Conservation (phyloP, 2,888 invertebrate genomes). For the Seira sanloemensis region DNA sequence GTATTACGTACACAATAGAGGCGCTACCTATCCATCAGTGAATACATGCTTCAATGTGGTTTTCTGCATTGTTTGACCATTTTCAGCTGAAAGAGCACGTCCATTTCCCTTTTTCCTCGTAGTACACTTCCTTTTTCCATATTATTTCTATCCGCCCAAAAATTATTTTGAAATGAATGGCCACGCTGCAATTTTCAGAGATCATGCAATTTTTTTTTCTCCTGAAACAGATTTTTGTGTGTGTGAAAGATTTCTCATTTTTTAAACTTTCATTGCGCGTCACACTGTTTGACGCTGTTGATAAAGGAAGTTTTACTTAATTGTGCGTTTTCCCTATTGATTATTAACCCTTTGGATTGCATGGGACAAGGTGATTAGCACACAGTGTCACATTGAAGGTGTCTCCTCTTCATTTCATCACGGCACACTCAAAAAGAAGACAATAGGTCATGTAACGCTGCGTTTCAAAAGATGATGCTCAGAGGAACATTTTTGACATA, state of each 20-base stretch:
- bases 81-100: not conserved
- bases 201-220: not conserved
- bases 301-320: not conserved
- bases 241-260: not conserved
- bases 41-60: not conserved
- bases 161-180: too few relatives aligned
- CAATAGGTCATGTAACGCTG: slow-evolving; percentile 43
- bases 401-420: not conserved
- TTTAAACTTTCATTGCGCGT: not conserved
- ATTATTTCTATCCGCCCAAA: not conserved
- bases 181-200: not conserved
- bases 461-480: too few relatives aligned
- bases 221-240: not conserved
- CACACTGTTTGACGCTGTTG: too few relatives aligned
- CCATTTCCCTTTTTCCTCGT: not conserved
- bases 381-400: slow-evolving; percentile 35
- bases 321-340: not conserved
- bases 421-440: not conserved
- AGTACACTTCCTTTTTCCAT: not conserved
- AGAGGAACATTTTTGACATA: too few relatives aligned
- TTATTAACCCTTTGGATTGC: slow-evolving; percentile 25
- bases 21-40: not conserved
- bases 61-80: not conserved
- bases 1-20: not conserved
- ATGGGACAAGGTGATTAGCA: slow-evolving; percentile 41